Evolutionary conservation across 2,888 invertebrate genomes (phyloP), one percentile per base, ranked within the genome.

Genomic region (Operophtera brumata): DNA sequence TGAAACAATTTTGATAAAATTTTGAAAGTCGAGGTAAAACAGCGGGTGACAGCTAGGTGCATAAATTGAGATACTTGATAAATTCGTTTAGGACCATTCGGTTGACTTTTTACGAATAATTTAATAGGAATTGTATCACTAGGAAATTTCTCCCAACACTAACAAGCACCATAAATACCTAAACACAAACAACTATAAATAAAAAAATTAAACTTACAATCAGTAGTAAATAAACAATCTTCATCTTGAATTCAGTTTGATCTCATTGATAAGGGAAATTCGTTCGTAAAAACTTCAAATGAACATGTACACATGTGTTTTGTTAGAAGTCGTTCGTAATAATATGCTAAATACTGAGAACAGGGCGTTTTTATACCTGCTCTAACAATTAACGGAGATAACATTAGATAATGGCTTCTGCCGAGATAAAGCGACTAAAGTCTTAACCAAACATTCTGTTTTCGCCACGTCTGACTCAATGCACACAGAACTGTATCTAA

Each of bases 401-500:
- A 89, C 75, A 71, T 73, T 68, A 84, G 88, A 89, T 89, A 87
- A 86, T 78, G 70, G 70, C 77, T 80, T 66, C 78, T 79, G 73
- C 68, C 69, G 70, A 80, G 84, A 87, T 87, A 89, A 70, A 56
- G 47, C 64, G 62, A 69, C 69, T 72, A 74, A 58, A 82, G 75
- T 72, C 84, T 78, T 78, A 58, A 61, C 66, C 79, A 88, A 88
- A 89, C 85, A 86, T 65, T 69, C 75, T 86, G 85, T 88, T 88
- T 87, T 87, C 76, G 86, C 87, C 78, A 71, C 66, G 73, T 71
- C 78, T 89, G 90, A 89, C 75, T 90, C 88, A 88, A 71, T 73
- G 65, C 64, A 78, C 80, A 86, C 79, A 80, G 26, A 51, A 45
- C 53, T 61, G 59, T 65, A 66, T 61, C 61, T 65, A 65, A 70